Base-by-base conservation (phyloP, 92 coral and sea anemone genomes). In the Zoanthus gigantus region DNA sequence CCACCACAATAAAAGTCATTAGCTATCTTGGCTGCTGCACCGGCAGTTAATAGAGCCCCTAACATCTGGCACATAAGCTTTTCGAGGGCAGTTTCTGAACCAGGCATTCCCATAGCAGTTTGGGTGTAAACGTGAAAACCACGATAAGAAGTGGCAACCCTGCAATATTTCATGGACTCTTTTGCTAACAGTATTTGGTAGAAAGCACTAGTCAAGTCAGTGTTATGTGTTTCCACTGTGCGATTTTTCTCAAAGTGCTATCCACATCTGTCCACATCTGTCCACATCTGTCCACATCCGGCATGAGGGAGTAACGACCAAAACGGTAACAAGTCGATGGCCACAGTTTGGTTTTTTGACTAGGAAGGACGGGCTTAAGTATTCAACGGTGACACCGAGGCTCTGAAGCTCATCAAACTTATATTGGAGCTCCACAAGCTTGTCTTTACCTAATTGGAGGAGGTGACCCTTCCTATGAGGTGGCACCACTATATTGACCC, bases 91-190 rank as follows among this genome's bases (percentile, higher is more conserved):
- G 94, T 92, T 28, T 92, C 94, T 5, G 94, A 91, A 10, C 89
- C 91, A 0, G 91, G 91, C 90, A 92, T 89, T 84, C 92, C 90
- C 92, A 89, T 88, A 60, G 90, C 94, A n/a, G 92, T 84, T 53
- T 78, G 47, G 17, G 67, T 83, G 65, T 88, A 88, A 28, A 91
- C 89, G 9, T 87, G 77, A 6, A 77, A 79, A 10, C 91, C 89
- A 23, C 23, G 23, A 23, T 23, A 23, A 23, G 23, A 23, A 23
- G 23, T 23, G 23, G 23, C 23, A 23, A 23, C 23, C 23, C 23
- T 23, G 23, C 23, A 23, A 23, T 23, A 23, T 23, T 23, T 23
- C 23, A 23, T 23, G 23, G 23, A 23, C 4, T 82, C 30, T 84
- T 60, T 88, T 68, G 94, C 56, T 50, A 50, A 50, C 6, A 92